Base-by-base conservation (phyloP, 1,140 invertebrate species). In the Zaprionus taronus region DNA sequence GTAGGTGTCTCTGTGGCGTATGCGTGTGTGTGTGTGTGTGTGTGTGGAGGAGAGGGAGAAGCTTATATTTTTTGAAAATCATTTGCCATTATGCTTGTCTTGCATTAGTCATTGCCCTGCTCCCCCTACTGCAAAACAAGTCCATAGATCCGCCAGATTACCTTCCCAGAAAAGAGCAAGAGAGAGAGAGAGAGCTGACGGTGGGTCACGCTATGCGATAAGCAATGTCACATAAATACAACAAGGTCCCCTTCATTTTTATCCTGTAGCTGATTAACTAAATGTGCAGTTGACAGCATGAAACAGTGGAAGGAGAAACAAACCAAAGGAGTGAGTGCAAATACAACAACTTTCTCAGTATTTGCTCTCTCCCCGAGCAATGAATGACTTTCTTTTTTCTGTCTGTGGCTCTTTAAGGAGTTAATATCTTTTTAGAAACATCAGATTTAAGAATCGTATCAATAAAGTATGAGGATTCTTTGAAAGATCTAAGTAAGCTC, bases 71-170 rank as follows among this genome's bases (percentile, higher is more conserved):
- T 83, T 56, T 36, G 77, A 55, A 80, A 83, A 72, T 83, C 81
- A 83, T 83, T 72, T 84, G 61, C 78, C 81, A 83, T 84, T 84
- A 77, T 77, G 44, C 65, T 66, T 53, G 55, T 67, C 56, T 58
- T 58, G 49, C 60, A 83, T 83, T 77, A 83, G 81, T 69, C 72
- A 74, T 66, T 55, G 65, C 14, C 22, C 53, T 6, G 22, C 15
- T 55, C 9, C 41, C 41, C 15, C n/a, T n/a, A 2, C 41, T 34
- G 17, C 17, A 31, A 55, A 15, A 24, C 26, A 14, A 64, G 47
- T 51, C 47, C 47, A 51, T 24, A 51, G 47, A 51, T 51, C 11
- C 20, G 22, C 20, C 47, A 51, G 47, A 51, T 51, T 24, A 51
- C 20, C 47, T 51, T 24, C 11, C 38, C 38, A 3, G 17, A 5